Evolutionary conservation across 2,888 invertebrate species (phyloP), one percentile per base, ranked within the genome.

Genomic region (Molorchus minor): DNA sequence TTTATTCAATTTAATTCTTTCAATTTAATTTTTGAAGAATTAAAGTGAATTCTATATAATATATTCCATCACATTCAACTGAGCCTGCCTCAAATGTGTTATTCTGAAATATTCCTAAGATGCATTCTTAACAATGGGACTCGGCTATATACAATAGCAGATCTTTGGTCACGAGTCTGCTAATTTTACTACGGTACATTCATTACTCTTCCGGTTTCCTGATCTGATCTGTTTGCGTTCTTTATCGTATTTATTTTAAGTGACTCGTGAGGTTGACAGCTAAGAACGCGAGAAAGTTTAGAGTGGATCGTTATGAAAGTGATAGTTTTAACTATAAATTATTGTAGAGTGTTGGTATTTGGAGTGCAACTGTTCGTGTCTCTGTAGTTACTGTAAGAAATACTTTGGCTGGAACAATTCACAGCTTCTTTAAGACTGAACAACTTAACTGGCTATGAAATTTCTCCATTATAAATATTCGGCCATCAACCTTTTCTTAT

Each of bases 231-330:
- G 5, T 2, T 2, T 8, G 12, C 5, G 21, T 45, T 30, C n/a
- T 4, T 45, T 45, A 45, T 45, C 29, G 25, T 25, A 25, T 43
- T 25, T 45, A 45, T 30, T 30, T 45, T 15, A 30, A 30, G 17
- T 7, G 5, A 16, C 16, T 30, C n/a, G n/a, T 30, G 17, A 17
- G 16, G 33, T 10, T 45, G 45, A 45, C 17, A 45, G 8, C 16
- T 30, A 45, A 45, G 30, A 45, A 10, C 1, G 29, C 12, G 38
- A 13, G 29, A 44, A 15, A 30, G 1, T 30, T 30, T 10, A 30
- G 30, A 45, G 10, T 45, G 30, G 30, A 45, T 45, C 45, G 16
- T n/a, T 30, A 45, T 45, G 45, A 45, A 45, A 45, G 45, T 45
- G 45, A 45, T 30, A 45, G 45, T 45, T 30, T 30, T 16, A 45